These are phyloP conservation scores for Polypterus bichir DNA, from an alignment of 2,113 vertebrate species.

Conservation along the genomic window DNA sequence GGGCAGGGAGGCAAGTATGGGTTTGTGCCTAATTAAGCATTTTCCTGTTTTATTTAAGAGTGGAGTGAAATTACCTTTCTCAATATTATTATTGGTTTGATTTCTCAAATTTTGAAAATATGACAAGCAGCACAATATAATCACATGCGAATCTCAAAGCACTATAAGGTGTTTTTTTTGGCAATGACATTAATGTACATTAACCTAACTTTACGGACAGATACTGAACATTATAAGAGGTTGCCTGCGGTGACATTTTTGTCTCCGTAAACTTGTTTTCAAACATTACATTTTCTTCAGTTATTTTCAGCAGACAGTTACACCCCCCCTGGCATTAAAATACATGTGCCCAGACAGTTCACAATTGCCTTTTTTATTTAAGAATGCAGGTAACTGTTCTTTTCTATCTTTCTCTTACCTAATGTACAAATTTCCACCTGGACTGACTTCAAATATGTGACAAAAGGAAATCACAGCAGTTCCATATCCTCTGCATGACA, in stretches of 20 bases:
- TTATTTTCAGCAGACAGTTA: constrained; percentile 12
- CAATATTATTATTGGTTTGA: too few species aligned
- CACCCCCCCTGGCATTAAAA: constrained; percentile 10
- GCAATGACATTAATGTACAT: too few species aligned
- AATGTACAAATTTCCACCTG: constrained; percentile 60
- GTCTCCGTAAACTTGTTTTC: constrained; percentile 3
- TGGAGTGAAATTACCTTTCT: too few species aligned
- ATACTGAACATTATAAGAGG: not conserved
- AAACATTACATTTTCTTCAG: not conserved
- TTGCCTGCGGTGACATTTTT: not conserved
- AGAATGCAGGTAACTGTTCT: constrained; percentile 30
- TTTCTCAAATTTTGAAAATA: too few species aligned
- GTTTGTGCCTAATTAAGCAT: too few species aligned
- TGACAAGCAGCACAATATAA: too few species aligned
- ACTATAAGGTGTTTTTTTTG: too few species aligned
- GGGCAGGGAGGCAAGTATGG: too few species aligned
- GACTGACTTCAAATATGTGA: constrained; percentile 85
- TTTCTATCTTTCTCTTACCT: constrained; percentile 31
- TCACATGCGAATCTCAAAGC: too few species aligned
- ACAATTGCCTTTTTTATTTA: constrained; percentile 10
- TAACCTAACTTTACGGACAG: not conserved
- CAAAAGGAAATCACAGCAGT: constrained; percentile 71
- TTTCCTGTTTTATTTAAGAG: too few species aligned
- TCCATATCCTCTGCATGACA: constrained; percentile 81
- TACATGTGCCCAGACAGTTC: constrained; percentile 6